These are phyloP conservation scores for Philaethria dido DNA, from an alignment of 2,888 invertebrate genomes.

Conservation along the genomic window DNA sequence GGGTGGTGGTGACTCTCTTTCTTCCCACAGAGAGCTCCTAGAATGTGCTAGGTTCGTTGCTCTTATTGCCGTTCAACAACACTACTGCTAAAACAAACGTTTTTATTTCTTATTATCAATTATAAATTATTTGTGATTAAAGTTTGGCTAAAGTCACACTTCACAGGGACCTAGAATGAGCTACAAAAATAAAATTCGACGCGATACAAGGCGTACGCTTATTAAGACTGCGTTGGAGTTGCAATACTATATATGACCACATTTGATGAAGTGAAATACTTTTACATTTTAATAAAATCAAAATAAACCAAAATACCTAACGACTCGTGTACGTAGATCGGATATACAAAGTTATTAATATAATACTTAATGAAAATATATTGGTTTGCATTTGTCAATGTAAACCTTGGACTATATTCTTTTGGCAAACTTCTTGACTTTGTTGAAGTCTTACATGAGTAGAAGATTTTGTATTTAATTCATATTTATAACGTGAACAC, in stretches of 20 bases:
- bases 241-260: slow-evolving; percentile 23
- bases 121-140: slow-evolving; percentile 37
- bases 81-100: background rate
- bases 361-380: slow-evolving; percentile 2
- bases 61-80: background rate
- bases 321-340: background rate
- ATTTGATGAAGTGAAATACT: background rate
- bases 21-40: slow-evolving; percentile 73
- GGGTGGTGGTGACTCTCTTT: slow-evolving; percentile 68
- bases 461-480: slow-evolving; percentile 6
- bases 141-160: slow-evolving; percentile 52
- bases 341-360: slow-evolving; percentile 2
- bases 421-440: slow-evolving; percentile 13
- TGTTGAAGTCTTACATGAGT: slow-evolving; percentile 4
- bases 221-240: slow-evolving; percentile 32
- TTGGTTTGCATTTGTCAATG: slow-evolving; percentile 10
- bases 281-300: background rate
- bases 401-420: slow-evolving; percentile 14
- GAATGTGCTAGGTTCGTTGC: slow-evolving; percentile 79
- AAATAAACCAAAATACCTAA: too few species aligned
- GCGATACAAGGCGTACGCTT: slow-evolving; percentile 47
- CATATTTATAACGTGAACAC: background rate
- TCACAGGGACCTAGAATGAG: slow-evolving; percentile 67
- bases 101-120: background rate
- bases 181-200: slow-evolving; percentile 76